phyloP scores from a whole-genome alignment of 2,797 vertebrate genomes.

The Brotula barbata region DNA sequence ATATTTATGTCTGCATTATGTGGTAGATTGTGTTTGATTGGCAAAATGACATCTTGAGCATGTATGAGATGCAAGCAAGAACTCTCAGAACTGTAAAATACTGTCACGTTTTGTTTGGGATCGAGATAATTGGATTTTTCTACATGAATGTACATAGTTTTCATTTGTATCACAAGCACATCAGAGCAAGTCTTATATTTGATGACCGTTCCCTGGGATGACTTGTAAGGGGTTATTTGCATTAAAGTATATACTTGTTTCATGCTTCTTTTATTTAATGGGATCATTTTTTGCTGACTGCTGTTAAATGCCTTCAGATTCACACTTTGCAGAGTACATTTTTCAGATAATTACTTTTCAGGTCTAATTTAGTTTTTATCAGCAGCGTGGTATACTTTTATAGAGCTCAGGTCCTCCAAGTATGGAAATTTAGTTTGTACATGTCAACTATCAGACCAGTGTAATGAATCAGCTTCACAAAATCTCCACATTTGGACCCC shows the following conservation, averaged over 20 bases:
- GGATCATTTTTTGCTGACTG: background rate
- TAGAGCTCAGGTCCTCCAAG: too few relatives aligned
- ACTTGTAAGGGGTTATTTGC: slow-evolving; percentile 26
- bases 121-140: background rate
- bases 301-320: too few relatives aligned
- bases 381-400: slow-evolving; percentile 8
- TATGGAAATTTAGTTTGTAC: too few relatives aligned
- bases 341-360: slow-evolving; percentile 16
- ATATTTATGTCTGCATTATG: slow-evolving; percentile 49
- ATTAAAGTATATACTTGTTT: slow-evolving; percentile 15
- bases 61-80: slow-evolving; percentile 6
- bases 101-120: slow-evolving; percentile 8
- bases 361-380: slow-evolving; percentile 30
- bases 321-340: slow-evolving; percentile 1
- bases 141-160: background rate
- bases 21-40: slow-evolving; percentile 32
- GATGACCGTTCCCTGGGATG: background rate
- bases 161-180: slow-evolving; percentile 10
- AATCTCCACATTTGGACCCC: too few relatives aligned
- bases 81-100: background rate
- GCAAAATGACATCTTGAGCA: slow-evolving; percentile 22
- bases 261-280: slow-evolving; percentile 4
- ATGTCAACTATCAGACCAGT: too few relatives aligned
- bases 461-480: too few relatives aligned
- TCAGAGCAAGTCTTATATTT: background rate